Conservation (phyloP, 2,888 invertebrate genomes). For the Euphydryas editha region DNA sequence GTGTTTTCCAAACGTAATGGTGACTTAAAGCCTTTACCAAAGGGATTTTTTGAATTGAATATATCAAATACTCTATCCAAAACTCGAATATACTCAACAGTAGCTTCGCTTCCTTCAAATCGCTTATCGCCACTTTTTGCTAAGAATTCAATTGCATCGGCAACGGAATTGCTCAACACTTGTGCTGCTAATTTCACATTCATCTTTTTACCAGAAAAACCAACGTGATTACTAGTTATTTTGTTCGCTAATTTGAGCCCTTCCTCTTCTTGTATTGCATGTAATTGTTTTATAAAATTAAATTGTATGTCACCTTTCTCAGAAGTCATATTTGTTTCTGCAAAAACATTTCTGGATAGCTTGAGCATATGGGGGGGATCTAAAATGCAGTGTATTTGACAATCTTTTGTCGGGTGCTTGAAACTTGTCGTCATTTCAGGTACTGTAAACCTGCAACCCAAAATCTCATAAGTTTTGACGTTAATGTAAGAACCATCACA, state of each 20-base stretch:
- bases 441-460: background rate
- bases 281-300: background rate
- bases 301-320: background rate
- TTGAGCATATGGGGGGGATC: slow-evolving; percentile 2
- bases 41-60: slow-evolving; percentile 6
- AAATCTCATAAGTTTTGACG: background rate
- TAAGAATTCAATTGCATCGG: slow-evolving; percentile 18
- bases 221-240: background rate
- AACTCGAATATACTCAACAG: slow-evolving; percentile 8
- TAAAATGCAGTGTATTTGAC: background rate
- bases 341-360: background rate
- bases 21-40: slow-evolving; percentile 1
- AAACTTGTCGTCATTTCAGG: background rate
- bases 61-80: slow-evolving; percentile 17
- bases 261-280: slow-evolving; percentile 7
- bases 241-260: slow-evolving; percentile 15
- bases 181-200: too few relatives aligned
- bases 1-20: background rate
- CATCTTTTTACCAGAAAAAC: slow-evolving; percentile 5
- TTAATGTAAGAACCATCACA: background rate
- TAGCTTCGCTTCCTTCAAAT: slow-evolving; percentile 16
- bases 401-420: background rate
- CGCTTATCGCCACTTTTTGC: too few relatives aligned
- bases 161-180: slow-evolving; percentile 7
- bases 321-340: background rate